phyloP scores from a whole-genome alignment of 2,888 invertebrate species.

The Dicycla oo region DNA sequence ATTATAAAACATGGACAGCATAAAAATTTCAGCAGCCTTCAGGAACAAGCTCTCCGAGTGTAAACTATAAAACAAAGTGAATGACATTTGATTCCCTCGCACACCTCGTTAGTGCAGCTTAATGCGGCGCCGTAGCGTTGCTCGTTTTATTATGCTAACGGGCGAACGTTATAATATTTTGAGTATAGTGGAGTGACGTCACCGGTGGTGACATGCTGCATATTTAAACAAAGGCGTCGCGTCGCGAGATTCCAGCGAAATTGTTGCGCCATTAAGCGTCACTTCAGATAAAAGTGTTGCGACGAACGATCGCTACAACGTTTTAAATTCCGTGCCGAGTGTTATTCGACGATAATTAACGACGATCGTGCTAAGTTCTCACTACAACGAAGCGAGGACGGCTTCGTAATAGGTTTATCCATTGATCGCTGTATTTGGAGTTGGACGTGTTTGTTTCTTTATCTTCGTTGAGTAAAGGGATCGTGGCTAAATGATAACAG shows the following conservation, averaged over 20 bases:
- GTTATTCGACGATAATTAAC: conserved; percentile 62
- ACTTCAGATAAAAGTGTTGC: conserved; percentile 65
- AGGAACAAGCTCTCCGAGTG: conserved; percentile 42
- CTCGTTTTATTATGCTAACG: conserved; percentile 87
- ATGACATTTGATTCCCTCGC: conserved; percentile 76
- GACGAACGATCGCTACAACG: conserved; percentile 41
- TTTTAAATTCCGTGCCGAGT: conserved; percentile 56
- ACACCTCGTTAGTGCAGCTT: conserved; percentile 82
- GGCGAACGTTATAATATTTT: conserved; percentile 86
- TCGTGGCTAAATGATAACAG: no score
- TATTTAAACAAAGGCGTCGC: conserved; percentile 79
- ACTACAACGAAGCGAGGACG: conserved; percentile 26
- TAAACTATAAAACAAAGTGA: conserved; percentile 64
- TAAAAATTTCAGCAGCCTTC: background rate
- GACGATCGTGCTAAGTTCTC: conserved; percentile 51
- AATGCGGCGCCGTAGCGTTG: conserved; percentile 83
- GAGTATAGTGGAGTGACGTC: conserved; percentile 80
- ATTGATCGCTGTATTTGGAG: conserved; percentile 13
- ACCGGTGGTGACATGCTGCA: conserved; percentile 85
- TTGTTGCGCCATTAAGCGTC: conserved; percentile 67
- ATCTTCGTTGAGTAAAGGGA: conserved; percentile 7
- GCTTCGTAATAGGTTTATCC: conserved; percentile 14
- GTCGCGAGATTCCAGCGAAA: conserved; percentile 64
- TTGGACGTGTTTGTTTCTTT: conserved; percentile 17
- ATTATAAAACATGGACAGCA: background rate